These are phyloP conservation scores for Equus quagga DNA, from an alignment of 2,113 vertebrate species.

Conservation along the genomic window DNA sequence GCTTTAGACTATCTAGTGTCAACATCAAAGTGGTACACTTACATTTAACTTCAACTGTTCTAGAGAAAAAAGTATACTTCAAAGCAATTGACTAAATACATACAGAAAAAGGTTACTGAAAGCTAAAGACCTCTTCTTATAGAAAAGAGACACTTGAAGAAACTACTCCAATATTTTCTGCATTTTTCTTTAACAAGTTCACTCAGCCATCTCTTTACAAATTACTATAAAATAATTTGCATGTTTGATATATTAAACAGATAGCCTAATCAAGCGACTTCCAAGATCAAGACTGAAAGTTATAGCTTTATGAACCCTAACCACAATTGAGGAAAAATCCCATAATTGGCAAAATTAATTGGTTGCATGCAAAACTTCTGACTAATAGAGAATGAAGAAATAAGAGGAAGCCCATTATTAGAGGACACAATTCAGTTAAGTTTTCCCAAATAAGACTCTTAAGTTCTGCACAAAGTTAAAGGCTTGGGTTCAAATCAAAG, in stretches of 20 bases:
- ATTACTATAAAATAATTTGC: not conserved
- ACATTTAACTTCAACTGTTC: not conserved
- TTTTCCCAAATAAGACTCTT: not conserved
- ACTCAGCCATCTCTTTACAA: constrained; percentile 35
- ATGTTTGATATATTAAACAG: constrained; percentile 13
- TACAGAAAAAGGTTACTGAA: constrained; percentile 30
- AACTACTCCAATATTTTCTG: constrained; percentile 8
- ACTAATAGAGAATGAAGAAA: constrained; percentile 30
- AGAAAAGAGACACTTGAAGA: constrained; percentile 23
- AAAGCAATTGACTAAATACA: constrained; percentile 9
- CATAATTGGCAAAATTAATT: constrained; percentile 18
- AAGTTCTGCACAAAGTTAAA: not conserved
- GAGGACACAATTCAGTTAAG: not conserved
- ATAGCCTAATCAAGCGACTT: not conserved
- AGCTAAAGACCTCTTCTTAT: not conserved
- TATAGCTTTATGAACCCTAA: not conserved
- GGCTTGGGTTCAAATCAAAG: not conserved
- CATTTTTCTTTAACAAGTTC: constrained; percentile 45
- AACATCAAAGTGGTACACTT: constrained; percentile 24
- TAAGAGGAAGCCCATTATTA: not conserved
- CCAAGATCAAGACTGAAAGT: constrained; percentile 33
- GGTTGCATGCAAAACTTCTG: not conserved
- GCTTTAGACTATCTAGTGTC: not conserved
- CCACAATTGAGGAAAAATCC: not conserved
- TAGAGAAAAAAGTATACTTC: constrained; percentile 3